Evolutionary conservation across 1,140 invertebrate species (phyloP), one percentile per base, ranked within the genome.

Genomic region (Drosophila ananassae): DNA sequence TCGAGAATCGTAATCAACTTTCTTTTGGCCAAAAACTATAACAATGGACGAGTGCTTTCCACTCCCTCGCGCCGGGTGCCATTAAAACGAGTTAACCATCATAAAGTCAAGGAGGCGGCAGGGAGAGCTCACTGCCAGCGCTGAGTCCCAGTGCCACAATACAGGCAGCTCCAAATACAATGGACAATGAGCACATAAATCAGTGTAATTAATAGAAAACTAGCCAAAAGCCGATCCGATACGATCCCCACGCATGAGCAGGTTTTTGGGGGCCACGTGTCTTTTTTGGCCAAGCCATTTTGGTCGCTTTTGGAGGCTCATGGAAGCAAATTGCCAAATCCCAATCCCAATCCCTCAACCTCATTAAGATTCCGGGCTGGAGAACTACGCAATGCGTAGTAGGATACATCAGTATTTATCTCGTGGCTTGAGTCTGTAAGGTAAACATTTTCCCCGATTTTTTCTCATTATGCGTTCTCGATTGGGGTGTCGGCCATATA

Each of bases 101-200:
- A 75, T 66, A 75, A 75, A 75, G 53, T 66, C 60, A 39, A 5
- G 25, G 25, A 28, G 25, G 44, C 9, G 69, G 32, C 13, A 32
- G 10, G 34, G 56, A 30, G 37, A 53, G 21, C 8, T 9, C 9
- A 37, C 21, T 17, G 6, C 21, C 17, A 28, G 46, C 39, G 8
- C 7, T 44, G 50, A 7, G 53, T 22, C 28, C 37, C 30, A 47
- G 39, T 13, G 28, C 28, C 34, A 13, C 12, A 41, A 41, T 41
- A 41, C 39, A 39, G 41, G 62, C 32, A 21, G 3, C 34, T 37
- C 39, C 28, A 50, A 78, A 77, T 79, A 90, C 87, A 90, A 90
- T 90, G 87, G 73, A 90, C 87, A 90, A 90, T 90, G 87, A 90
- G 71, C 83, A 79, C 87, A 90, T 90, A 90, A 90, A 90, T 90